Base-by-base conservation (phyloP, 2,113 vertebrate genomes). In the Geothlypis trichas region DNA sequence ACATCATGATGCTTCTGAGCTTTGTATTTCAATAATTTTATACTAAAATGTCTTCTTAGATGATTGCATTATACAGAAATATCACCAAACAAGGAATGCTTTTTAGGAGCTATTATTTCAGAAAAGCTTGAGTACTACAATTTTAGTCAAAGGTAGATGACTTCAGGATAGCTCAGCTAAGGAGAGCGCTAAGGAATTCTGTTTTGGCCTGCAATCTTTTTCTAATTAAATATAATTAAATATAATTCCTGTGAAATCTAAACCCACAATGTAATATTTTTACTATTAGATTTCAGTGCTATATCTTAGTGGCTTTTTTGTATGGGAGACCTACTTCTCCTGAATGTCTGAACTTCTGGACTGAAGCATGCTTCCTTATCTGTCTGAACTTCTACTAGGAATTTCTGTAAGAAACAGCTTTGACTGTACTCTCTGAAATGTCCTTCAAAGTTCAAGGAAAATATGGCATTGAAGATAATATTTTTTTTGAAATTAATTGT, bases 401-500 rank as follows among this genome's bases (percentile, higher is more conserved):
- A 79, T 68, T 92, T 73, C 33, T 71, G 27, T 28, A 57, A 58
- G 30, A 66, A 78, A 20, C 4, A 75, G 2, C 26, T 55, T 73
- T 61, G 21, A 39, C 33, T 15, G 5, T 23, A 28, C 5, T 49
- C 5, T 24, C 77, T 80, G 69, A 77, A 78, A 58, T 69, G 59
- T 80, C 20, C 26, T 59, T 67, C 65, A 20, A 3, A 62, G 5
- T 58, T 62, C 19, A 41, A 71, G 33, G 30, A 31, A 80, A 72
- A 67, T 17, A 21, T 5, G 8, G 10, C 3, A 85, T 8, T 0
- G 0, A 16, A 51, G 39, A 63, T 41, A 31, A 41, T 18, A 0
- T 24, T 75, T 49, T 42, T 7, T 55, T 10, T 57, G 26, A n/a
- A 90, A 79, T 3, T 14, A 55, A 33, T 61, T 1, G 5, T 30